phyloP scores from a whole-genome alignment of 2,113 vertebrate species.

The Bubo bubo region DNA sequence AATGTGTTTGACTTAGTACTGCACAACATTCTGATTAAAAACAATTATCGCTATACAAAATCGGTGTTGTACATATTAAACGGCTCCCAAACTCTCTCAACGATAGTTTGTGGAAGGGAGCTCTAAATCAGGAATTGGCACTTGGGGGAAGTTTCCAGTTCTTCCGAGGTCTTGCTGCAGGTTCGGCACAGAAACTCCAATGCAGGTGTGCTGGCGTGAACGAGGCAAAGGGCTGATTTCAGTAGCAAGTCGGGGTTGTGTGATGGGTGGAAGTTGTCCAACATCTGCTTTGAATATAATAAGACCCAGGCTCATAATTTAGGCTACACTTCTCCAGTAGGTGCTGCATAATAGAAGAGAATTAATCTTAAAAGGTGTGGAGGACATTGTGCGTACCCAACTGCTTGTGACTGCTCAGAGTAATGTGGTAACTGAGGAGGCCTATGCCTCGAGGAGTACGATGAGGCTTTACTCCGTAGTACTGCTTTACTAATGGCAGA shows the following conservation, averaged over 20 bases:
- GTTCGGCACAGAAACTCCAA: accelerated
- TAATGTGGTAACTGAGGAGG: background rate
- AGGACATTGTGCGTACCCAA: accelerated
- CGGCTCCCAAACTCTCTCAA: background rate
- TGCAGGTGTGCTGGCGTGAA: accelerated
- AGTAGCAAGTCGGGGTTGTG: background rate
- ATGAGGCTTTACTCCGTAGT: too few relatives aligned
- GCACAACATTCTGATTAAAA: constrained; percentile 67
- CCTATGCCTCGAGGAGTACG: accelerated
- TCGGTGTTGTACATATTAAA: background rate
- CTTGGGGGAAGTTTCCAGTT: background rate
- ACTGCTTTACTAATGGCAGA: background rate
- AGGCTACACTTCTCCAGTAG: background rate
- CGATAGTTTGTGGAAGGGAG: background rate
- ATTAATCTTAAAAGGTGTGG: background rate
- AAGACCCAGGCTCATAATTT: background rate
- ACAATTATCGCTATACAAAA: constrained; percentile 23
- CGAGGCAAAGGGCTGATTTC: background rate
- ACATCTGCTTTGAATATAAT: accelerated
- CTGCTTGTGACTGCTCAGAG: background rate
- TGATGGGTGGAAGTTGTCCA: background rate
- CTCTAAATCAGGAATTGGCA: background rate
- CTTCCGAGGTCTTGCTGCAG: accelerated
- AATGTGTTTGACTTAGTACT: constrained; percentile 51
- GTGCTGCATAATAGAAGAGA: background rate